Evolutionary conservation across 2,797 vertebrate genomes (phyloP).

Genomic region (Myotis vivesi): DNA sequence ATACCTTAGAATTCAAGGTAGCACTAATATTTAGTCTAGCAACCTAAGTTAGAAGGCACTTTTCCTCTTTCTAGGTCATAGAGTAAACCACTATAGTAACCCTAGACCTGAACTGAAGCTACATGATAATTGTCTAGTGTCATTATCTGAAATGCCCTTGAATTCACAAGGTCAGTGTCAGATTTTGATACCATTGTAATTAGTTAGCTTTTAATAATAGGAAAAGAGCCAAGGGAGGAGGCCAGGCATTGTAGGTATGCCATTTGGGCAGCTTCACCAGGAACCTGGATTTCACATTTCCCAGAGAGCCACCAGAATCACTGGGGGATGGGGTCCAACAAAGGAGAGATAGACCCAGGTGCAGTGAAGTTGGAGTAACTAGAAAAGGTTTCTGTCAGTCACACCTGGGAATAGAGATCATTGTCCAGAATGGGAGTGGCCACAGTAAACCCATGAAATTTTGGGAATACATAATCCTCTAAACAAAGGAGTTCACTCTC

Average conservation of each 20-base stretch:
- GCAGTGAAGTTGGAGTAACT: neutral
- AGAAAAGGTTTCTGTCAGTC: neutral
- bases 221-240: neutral
- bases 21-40: neutral
- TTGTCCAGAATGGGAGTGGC: neutral
- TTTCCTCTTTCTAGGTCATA: neutral
- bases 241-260: neutral
- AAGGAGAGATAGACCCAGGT: neutral
- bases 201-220: neutral
- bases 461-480: neutral
- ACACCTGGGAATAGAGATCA: neutral
- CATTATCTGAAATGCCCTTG: neutral
- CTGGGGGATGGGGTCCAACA: neutral
- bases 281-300: neutral
- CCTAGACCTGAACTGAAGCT: neutral
- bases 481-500: neutral
- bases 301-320: neutral
- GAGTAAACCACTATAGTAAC: slow-evolving; percentile 19
- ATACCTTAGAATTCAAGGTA: neutral
- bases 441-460: neutral
- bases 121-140: neutral
- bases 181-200: too few species aligned
- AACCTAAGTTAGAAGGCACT: neutral
- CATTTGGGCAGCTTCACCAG: neutral
- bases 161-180: neutral